Percentiles rank a stretch among this genome's conserved stretches.
Evolutionary conservation across 35 echinoderm and acorn worm genomes (phyloP).

Genomic region (Ophioderma brevispina): DNA sequence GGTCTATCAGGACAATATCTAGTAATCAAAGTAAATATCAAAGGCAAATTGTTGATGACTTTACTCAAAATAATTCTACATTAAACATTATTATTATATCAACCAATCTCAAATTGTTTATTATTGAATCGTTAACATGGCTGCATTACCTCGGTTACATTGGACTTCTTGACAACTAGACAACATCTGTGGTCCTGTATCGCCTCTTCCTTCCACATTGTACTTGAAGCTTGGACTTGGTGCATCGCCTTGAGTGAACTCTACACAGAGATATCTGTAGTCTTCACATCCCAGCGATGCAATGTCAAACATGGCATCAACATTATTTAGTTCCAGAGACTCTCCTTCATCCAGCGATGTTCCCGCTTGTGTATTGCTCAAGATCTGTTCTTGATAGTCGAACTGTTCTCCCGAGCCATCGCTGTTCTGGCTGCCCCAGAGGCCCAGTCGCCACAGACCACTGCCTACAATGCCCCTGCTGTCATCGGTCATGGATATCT

Average conservation of each 20-base stretch:
- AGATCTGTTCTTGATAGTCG: constrained; percentile 76
- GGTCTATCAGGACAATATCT: constrained; percentile 75
- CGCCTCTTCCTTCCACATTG: constrained; percentile 15
- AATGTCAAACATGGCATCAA: constrained; percentile 76
- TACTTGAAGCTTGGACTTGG: constrained; percentile 78
- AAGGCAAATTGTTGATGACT: background rate
- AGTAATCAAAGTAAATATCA: background rate
- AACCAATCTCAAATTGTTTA: background rate
- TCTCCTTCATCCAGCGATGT: constrained; percentile 25
- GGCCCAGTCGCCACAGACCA: constrained; percentile 72
- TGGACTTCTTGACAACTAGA: constrained; percentile 60
- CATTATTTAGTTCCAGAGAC: constrained; percentile 36
- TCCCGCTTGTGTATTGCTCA: constrained; percentile 61
- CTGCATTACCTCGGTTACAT: constrained; percentile 77
- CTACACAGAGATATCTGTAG: constrained; percentile 70
- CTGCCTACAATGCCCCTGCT: constrained; percentile 61
- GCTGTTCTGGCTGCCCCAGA: constrained; percentile 65
- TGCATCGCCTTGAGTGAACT: constrained; percentile 70
- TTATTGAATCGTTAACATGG: too few relatives aligned
- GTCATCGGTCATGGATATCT: constrained; percentile 30
- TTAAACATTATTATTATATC: background rate
- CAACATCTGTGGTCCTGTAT: constrained; percentile 26
- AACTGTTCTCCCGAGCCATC: constrained; percentile 62
- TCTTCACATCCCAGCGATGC: constrained; percentile 77
- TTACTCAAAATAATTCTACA: too few relatives aligned